Percentiles rank a stretch among this genome's conserved stretches.
Evolutionary conservation across 2,888 invertebrate genomes (phyloP).

Genomic region (Hipparchia semele): DNA sequence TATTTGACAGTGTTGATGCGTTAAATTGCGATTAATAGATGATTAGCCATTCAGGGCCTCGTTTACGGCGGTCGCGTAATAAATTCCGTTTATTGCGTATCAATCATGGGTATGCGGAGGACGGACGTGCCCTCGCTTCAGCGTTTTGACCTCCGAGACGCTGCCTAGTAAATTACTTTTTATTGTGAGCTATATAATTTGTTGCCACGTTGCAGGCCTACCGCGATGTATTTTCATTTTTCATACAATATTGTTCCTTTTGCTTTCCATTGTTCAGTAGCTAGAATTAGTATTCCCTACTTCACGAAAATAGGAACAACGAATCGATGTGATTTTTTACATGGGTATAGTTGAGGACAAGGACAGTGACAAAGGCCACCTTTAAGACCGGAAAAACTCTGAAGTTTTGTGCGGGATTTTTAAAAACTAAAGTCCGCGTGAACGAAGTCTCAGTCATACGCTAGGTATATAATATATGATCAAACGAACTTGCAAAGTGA

Average conservation of each 20-base stretch:
- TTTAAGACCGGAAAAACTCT: no score
- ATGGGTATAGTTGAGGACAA: no score
- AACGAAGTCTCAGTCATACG: no score
- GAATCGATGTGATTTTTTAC: no score
- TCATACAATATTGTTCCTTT: background rate
- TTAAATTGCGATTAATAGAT: conserved; percentile 78
- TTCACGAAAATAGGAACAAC: no score
- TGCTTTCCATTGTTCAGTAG: background rate
- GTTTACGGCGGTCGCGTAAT: conserved; percentile 73
- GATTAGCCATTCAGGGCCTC: conserved; percentile 70
- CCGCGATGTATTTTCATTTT: conserved; percentile 17
- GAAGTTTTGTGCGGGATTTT: no score
- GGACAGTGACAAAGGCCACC: no score
- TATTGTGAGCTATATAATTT: conserved; percentile 42
- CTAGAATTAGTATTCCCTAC: no score
- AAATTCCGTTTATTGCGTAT: conserved; percentile 76
- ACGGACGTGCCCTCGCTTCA: conserved; percentile 42
- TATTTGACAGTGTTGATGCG: conserved; percentile 76
- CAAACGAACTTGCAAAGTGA: no score
- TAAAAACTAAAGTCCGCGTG: no score
- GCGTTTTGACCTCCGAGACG: conserved; percentile 48
- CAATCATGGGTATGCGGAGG: conserved; percentile 57
- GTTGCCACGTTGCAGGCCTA: conserved; percentile 31
- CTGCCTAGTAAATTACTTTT: conserved; percentile 50
- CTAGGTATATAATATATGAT: no score